phyloP scores from a whole-genome alignment of 2,113 vertebrate genomes.

The Oncorhynchus gorbuscha region DNA sequence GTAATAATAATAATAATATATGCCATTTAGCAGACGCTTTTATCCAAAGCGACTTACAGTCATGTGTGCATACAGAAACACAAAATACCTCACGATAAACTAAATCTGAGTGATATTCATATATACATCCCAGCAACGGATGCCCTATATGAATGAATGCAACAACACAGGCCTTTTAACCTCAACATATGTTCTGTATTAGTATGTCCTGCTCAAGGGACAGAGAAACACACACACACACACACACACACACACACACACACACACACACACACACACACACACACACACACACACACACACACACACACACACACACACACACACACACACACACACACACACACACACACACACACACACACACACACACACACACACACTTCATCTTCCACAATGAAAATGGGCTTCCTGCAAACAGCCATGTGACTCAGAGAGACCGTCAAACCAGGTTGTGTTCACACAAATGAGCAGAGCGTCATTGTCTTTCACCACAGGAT shows the following conservation, averaged over 20 bases:
- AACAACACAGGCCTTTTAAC: not conserved
- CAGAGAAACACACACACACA: slow-evolving; percentile 7
- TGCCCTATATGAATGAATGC: not conserved
- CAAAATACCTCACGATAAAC: too few relatives aligned
- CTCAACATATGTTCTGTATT: not conserved
- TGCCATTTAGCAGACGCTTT: too few relatives aligned
- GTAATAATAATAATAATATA: too few relatives aligned
- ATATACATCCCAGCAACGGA: too few relatives aligned
- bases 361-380: not conserved
- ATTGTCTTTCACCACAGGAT: slow-evolving; percentile 16
- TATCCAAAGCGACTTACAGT: too few relatives aligned
- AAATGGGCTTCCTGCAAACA: not conserved
- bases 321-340: slow-evolving; percentile 11
- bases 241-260: slow-evolving; percentile 10
- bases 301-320: slow-evolving; percentile 11
- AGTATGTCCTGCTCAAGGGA: not conserved
- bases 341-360: slow-evolving; percentile 11
- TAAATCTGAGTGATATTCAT: too few relatives aligned
- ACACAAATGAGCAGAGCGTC: not conserved
- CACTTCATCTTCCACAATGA: not conserved
- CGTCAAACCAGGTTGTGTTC: not conserved
- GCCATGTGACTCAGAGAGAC: not conserved
- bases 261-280: slow-evolving; percentile 11
- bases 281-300: slow-evolving; percentile 11
- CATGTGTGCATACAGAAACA: too few relatives aligned